Base-by-base conservation (phyloP, 1,140 invertebrate species). In the Drosophila busckii region DNA sequence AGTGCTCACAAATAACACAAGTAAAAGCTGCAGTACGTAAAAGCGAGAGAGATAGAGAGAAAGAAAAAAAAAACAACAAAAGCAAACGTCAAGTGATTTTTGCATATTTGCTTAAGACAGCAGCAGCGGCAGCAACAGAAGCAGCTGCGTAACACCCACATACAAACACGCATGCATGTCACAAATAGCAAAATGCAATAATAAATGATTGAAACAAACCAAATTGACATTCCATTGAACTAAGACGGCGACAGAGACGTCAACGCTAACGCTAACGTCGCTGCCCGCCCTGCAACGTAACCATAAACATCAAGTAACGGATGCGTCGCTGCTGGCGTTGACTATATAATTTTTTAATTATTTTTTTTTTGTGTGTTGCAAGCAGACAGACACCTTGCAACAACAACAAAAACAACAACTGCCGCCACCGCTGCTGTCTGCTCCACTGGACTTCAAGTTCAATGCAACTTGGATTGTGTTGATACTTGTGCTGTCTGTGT, bases 181-280 rank as follows among this genome's bases (percentile, higher is more conserved):
- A 56, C 55, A 63, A 62, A 62, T 35, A 63, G 20, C 25, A 37
- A 58, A 32, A 23, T 52, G 32, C 8, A 26, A 60, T 25, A 65
- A 60, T 69, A 48, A 59, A 56, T 62, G 55, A 49, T 70, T 66
- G 62, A 58, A 67, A 71, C 48, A 66, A 45, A 67, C 29, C 50
- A 53, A 62, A 71, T 63, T 58, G 53, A 50, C 54, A 54, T 46
- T 23, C 29, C 19, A 20, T 45, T 34, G 31, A 69, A 50, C 31
- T 13, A 20, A 15, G 54, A 54, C 48, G 63, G 41, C 35, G 60
- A 17, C 53, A 26, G 42, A 53, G 13, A n/a, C 17, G 53, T 56
- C 23, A 23, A 2, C 19, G 37, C 16, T 29, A 23, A 23, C 17
- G 54, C 23, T 19, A 9, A n/a, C 22, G 34, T 16, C 17, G 12